phyloP scores from a whole-genome alignment of 2,113 vertebrate species.

The Crotalus helleri region DNA sequence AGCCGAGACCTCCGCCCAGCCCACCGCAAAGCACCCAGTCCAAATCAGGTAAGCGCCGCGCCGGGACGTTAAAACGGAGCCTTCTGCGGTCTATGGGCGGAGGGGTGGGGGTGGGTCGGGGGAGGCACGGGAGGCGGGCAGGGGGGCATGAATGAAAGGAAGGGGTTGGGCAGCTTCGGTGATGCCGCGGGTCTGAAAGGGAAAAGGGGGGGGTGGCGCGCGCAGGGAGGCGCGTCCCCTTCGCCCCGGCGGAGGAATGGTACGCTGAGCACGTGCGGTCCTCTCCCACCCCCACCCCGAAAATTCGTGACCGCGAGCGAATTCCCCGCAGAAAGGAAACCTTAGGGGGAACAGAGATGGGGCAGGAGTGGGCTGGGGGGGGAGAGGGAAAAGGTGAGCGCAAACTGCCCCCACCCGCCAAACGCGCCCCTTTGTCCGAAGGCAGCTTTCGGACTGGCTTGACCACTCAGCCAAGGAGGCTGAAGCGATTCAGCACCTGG shows the following conservation, averaged over 20 bases:
- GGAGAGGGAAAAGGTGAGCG: neutral
- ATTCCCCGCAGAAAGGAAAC: neutral
- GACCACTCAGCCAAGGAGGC: neutral
- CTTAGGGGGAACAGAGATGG: neutral
- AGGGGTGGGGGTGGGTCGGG: fast-evolving
- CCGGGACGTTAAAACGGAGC: neutral
- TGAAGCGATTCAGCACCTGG: constrained; percentile 4
- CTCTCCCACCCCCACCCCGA: neutral
- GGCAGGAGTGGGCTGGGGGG: neutral
- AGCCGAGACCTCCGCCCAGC: neutral
- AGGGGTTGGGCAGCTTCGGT: neutral
- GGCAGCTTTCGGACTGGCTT: neutral
- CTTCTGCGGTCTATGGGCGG: neutral
- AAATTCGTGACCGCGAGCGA: neutral
- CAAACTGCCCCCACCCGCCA: neutral
- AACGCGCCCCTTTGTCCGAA: neutral
- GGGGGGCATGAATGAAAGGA: constrained; percentile 7
- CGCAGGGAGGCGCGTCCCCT: neutral
- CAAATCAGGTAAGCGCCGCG: constrained; percentile 47
- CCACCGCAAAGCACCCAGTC: neutral
- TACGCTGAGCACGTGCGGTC: neutral
- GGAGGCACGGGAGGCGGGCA: no score
- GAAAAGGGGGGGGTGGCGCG: neutral
- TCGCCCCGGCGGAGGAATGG: neutral
- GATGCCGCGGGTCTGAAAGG: neutral